These are phyloP conservation scores for Tyrannus savana DNA, from an alignment of 2,113 vertebrate species.

Conservation along the genomic window DNA sequence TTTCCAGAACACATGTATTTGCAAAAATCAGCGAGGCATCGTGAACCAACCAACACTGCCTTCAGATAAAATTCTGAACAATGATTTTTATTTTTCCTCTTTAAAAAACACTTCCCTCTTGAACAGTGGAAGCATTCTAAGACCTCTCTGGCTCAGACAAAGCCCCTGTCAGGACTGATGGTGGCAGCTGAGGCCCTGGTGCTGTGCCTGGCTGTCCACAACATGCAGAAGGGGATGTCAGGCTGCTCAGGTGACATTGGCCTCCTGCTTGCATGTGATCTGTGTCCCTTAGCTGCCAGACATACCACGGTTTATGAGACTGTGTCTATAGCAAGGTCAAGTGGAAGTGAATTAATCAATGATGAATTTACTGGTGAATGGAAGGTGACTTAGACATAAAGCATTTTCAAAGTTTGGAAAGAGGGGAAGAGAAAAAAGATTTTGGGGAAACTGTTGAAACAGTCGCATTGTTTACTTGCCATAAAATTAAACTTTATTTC, in stretches of 20 bases:
- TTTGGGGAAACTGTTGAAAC: not conserved
- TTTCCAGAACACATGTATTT: not conserved
- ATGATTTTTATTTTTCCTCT: not conserved
- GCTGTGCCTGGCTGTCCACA: not conserved
- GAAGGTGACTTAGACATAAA: not conserved
- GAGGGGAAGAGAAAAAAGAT: not conserved
- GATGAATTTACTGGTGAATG: not conserved
- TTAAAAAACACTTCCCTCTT: not conserved
- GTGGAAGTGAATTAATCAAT: not conserved
- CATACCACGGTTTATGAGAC: not conserved
- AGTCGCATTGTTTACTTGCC: not conserved
- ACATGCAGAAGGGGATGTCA: rapidly evolving
- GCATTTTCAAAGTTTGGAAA: not conserved
- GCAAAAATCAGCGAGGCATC: not conserved
- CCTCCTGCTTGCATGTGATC: not conserved
- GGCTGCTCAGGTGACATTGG: not conserved
- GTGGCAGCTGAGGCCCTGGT: not conserved
- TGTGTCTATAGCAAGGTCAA: not conserved
- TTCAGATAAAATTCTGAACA: not conserved
- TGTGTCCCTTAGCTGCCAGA: constrained; percentile 1
- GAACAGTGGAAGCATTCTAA: not conserved
- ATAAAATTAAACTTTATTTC: not conserved
- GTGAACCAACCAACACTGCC: not conserved
- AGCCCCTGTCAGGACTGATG: not conserved
- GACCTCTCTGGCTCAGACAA: not conserved